A percentile compares a stretch with the other conserved stretches of the same genome.
These are phyloP conservation scores for Drosophila ogumai DNA, from an alignment of 1,140 invertebrate species.

Conservation along the genomic window DNA sequence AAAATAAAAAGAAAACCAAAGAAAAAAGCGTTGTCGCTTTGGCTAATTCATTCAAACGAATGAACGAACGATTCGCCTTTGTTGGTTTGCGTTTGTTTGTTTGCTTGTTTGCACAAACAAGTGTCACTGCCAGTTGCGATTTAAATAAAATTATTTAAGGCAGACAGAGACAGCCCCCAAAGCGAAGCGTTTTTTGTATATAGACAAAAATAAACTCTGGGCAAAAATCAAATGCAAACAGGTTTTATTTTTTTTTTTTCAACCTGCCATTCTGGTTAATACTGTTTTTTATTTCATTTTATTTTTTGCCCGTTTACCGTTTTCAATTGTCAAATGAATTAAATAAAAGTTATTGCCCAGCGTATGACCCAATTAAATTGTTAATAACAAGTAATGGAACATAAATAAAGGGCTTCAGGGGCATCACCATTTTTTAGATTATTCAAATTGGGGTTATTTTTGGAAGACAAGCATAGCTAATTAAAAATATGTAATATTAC, in stretches of 20 bases:
- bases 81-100: constrained; percentile 53
- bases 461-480: no score
- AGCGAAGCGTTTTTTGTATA: constrained; percentile 36
- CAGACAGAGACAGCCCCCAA: constrained; percentile 37
- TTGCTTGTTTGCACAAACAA: constrained; percentile 69
- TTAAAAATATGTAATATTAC: no score
- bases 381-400: neutral
- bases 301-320: constrained; percentile 30
- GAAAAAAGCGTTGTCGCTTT: constrained; percentile 9
- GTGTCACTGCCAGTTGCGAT: constrained; percentile 73
- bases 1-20: neutral
- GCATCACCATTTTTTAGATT: neutral
- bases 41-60: constrained; percentile 71
- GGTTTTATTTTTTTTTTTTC: constrained; percentile 38
- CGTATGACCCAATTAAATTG: constrained; percentile 65
- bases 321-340: constrained; percentile 56
- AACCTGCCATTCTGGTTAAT: constrained; percentile 43
- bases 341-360: constrained; percentile 31
- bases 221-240: constrained; percentile 70
- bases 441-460: no score
- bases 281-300: constrained; percentile 18
- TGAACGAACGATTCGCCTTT: constrained; percentile 42
- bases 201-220: constrained; percentile 45
- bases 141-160: constrained; percentile 73
- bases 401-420: neutral